Percentiles rank a stretch among this genome's conserved stretches.
Evolutionary conservation across 2,797 vertebrate genomes (phyloP).

Genomic region (Anguilla megastoma): DNA sequence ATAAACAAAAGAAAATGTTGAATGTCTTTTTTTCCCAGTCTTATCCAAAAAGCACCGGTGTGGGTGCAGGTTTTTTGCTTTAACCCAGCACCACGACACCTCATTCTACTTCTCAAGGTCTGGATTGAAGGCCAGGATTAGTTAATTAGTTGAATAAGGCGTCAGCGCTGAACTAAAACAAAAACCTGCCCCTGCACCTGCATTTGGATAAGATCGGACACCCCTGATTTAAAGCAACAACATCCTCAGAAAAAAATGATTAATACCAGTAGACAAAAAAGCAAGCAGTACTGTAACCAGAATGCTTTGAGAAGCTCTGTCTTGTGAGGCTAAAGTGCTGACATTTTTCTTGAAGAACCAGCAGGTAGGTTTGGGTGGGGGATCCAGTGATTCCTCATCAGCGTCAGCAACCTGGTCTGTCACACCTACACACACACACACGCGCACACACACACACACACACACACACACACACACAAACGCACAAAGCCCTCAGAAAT

Average conservation of each 20-base stretch:
- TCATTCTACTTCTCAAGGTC: background rate
- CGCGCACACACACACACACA: conserved; percentile 48
- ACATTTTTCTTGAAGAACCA: conserved; percentile 48
- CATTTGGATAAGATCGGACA: background rate
- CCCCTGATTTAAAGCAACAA: conserved; percentile 3
- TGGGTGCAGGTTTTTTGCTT: background rate
- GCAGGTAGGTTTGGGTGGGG: conserved; percentile 39
- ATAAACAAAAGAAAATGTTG: background rate
- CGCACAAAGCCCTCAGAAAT: conserved; percentile 51
- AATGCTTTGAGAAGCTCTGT: conserved; percentile 43
- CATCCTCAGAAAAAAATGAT: conserved; percentile 17
- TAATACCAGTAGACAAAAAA: conserved; percentile 38
- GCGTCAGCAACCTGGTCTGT: conserved; percentile 49
- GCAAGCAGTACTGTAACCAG: conserved; percentile 46
- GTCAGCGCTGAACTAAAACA: background rate
- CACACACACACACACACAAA: conserved; percentile 56
- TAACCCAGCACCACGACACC: background rate
- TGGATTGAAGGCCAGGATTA: background rate
- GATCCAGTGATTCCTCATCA: conserved; percentile 45
- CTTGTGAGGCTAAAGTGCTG: conserved; percentile 59
- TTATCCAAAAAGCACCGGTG: background rate
- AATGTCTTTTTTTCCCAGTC: background rate
- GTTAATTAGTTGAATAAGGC: background rate
- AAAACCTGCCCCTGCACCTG: background rate
- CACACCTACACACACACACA: conserved; percentile 40